These are phyloP conservation scores for Nomada goodeniana DNA, from an alignment of 2,888 invertebrate genomes.

Conservation along the genomic window DNA sequence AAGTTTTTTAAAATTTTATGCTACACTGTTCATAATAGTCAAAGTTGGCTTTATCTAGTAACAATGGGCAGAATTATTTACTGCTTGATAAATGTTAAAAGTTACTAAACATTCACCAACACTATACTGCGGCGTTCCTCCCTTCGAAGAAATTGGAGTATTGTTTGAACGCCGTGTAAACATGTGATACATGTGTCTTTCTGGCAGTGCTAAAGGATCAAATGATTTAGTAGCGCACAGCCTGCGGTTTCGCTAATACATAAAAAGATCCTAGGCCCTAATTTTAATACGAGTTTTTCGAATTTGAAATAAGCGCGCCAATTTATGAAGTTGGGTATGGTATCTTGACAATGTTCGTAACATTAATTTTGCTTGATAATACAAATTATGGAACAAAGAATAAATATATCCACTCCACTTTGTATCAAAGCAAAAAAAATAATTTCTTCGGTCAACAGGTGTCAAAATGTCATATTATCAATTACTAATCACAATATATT, in stretches of 20 bases:
- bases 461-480: too few species aligned
- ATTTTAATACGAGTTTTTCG: neutral
- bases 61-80: neutral
- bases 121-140: neutral
- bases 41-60: too few species aligned
- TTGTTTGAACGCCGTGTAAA: conserved; percentile 14
- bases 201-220: neutral
- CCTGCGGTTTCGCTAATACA: neutral
- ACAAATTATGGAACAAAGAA: neutral
- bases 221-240: conserved; percentile 1
- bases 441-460: too few species aligned
- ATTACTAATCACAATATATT: too few species aligned
- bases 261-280: neutral
- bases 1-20: too few species aligned
- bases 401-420: neutral
- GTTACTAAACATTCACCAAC: neutral
- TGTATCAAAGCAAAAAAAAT: too few species aligned
- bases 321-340: neutral
- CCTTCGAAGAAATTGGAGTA: conserved; percentile 12
- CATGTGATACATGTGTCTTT: neutral
- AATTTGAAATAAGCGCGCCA: neutral
- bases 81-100: neutral
- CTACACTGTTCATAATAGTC: too few species aligned
- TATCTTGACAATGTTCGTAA: neutral
- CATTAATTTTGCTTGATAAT: too few species aligned